Evolutionary conservation across 2,797 vertebrate genomes (phyloP).

Genomic region (Enteromius thamalakanensis): DNA sequence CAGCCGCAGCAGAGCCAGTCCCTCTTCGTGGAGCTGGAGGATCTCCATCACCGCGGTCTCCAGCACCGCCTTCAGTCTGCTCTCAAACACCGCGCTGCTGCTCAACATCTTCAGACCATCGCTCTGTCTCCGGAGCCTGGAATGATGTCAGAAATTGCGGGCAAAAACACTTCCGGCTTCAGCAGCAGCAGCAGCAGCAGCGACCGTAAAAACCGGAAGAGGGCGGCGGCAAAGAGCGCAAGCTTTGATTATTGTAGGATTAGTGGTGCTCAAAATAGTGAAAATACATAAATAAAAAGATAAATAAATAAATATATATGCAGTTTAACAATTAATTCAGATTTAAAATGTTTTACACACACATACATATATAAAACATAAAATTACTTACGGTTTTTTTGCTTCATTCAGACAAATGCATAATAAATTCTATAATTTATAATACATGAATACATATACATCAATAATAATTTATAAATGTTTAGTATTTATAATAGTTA

Average conservation of each 20-base stretch:
- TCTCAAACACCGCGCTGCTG: slow-evolving; percentile 68
- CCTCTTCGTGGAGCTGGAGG: slow-evolving; percentile 77
- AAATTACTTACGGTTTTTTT: too few species aligned
- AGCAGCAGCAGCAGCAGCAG: fast-evolving
- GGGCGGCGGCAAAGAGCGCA: neutral
- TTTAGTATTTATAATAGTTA: neutral
- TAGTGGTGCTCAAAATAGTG: neutral
- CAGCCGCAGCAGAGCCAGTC: slow-evolving; percentile 67
- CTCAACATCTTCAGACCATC: slow-evolving; percentile 60
- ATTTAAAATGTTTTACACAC: too few species aligned
- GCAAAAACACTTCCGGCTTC: slow-evolving; percentile 25
- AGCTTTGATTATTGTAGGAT: too few species aligned
- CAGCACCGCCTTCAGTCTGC: slow-evolving; percentile 75
- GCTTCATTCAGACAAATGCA: too few species aligned
- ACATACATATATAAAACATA: too few species aligned
- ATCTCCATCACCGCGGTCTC: slow-evolving; percentile 78
- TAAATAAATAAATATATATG: too few species aligned
- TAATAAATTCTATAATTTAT: too few species aligned
- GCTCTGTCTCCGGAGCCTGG: slow-evolving; percentile 5
- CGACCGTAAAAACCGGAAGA: slow-evolving; percentile 36
- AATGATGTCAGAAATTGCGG: neutral
- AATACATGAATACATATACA: neutral
- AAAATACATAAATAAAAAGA: too few species aligned
- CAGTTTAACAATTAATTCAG: too few species aligned
- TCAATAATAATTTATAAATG: neutral